Conservation (phyloP, 2,797 vertebrate species). For the Pampus argenteus region DNA sequence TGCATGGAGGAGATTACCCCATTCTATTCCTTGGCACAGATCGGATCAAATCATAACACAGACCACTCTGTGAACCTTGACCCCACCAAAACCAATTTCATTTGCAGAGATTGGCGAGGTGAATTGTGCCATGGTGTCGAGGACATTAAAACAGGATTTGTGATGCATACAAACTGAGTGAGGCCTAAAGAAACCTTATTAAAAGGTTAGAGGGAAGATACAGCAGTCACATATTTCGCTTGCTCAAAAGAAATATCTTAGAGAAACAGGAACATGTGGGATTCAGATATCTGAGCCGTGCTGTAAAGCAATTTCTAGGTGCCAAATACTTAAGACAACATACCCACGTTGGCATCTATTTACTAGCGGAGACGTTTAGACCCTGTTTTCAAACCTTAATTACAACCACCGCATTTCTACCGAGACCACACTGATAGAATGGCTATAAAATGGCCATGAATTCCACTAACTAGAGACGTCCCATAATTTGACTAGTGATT, state of each 20-base stretch:
- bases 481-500: constrained; percentile 42
- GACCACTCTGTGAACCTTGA: constrained; percentile 68
- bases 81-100: constrained; percentile 76
- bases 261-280: constrained; percentile 46
- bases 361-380: background rate
- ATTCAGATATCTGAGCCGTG: constrained; percentile 23
- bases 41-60: constrained; percentile 74
- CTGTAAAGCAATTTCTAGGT: constrained; percentile 26
- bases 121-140: constrained; percentile 53
- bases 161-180: constrained; percentile 68
- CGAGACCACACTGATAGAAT: background rate
- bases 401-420: constrained; percentile 16
- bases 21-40: constrained; percentile 64
- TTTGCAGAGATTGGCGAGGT: constrained; percentile 68
- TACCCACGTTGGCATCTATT: constrained; percentile 1
- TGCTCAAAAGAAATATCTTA: constrained; percentile 51
- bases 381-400: background rate
- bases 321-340: constrained; percentile 31
- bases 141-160: constrained; percentile 72
- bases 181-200: constrained; percentile 34
- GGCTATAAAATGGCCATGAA: constrained; percentile 9
- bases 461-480: constrained; percentile 20
- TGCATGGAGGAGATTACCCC: constrained; percentile 52
- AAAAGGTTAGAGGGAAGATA: constrained; percentile 64
- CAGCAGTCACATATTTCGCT: constrained; percentile 48